These are phyloP conservation scores for Mirza zaza DNA, from an alignment of 2,113 vertebrate species.

Conservation along the genomic window DNA sequence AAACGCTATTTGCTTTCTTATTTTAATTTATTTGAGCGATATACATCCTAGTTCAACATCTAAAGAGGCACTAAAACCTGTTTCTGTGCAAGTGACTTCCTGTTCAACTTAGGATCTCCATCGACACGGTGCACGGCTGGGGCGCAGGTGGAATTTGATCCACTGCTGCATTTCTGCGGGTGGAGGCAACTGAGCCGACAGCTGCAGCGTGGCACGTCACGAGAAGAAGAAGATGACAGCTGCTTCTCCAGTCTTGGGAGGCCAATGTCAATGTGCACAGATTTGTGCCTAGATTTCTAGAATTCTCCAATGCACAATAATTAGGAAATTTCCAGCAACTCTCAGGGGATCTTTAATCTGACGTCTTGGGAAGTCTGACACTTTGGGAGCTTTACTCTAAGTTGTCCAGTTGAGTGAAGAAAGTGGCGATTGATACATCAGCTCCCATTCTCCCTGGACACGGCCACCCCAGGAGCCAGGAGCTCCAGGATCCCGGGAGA, in stretches of 20 bases:
- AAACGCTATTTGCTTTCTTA: not conserved
- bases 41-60: not conserved
- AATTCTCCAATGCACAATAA: not conserved
- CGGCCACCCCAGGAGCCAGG: fast-evolving
- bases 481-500: fast-evolving
- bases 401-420: not conserved
- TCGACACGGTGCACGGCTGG: fast-evolving
- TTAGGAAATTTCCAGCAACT: not conserved
- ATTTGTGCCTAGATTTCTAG: not conserved
- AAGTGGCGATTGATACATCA: fast-evolving
- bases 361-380: not conserved
- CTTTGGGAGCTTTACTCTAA: not conserved
- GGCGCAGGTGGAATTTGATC: fast-evolving
- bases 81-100: not conserved
- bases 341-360: not conserved
- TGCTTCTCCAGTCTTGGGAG: not conserved
- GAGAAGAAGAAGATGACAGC: not conserved
- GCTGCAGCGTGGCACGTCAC: fast-evolving
- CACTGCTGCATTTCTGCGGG: fast-evolving
- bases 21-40: not conserved
- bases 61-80: not conserved
- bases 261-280: fast-evolving
- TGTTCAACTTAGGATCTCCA: not conserved
- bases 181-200: fast-evolving
- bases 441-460: not conserved